Conservation (phyloP, 2,797 vertebrate species). For the Myotis findleyi region DNA sequence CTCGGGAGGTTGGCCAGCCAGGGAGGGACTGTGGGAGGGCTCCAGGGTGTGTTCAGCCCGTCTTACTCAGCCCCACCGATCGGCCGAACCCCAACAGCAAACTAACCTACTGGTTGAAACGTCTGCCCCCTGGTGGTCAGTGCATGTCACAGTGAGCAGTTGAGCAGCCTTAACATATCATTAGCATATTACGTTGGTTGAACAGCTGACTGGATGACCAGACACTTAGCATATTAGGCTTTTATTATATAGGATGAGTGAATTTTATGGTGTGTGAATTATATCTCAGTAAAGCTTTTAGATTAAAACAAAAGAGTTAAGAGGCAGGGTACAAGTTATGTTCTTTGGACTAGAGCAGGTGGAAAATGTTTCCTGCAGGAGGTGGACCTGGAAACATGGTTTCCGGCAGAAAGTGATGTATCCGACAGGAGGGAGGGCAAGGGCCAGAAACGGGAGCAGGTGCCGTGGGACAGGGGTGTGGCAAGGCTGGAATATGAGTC, state of each 20-base stretch:
- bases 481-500: neutral
- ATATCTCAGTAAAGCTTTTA: neutral
- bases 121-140: too few relatives aligned
- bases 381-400: fast-evolving
- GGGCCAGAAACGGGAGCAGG: neutral
- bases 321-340: neutral
- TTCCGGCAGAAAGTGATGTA: neutral
- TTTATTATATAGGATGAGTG: neutral
- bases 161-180: neutral
- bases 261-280: neutral
- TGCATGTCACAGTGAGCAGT: too few relatives aligned
- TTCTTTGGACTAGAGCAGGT: neutral
- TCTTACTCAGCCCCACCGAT: too few relatives aligned
- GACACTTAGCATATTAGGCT: too few relatives aligned
- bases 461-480: too few relatives aligned
- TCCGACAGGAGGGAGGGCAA: neutral
- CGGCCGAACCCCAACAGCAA: too few relatives aligned
- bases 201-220: too few relatives aligned
- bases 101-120: too few relatives aligned
- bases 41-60: too few relatives aligned
- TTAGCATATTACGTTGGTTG: too few relatives aligned
- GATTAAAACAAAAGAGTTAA: neutral
- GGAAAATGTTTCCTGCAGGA: neutral
- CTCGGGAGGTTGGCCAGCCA: too few relatives aligned
- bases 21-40: too few relatives aligned